A percentile compares a stretch with the other conserved stretches of the same genome.
These are phyloP conservation scores for Taenaris catops DNA, from an alignment of 2,888 invertebrate genomes.

Conservation along the genomic window DNA sequence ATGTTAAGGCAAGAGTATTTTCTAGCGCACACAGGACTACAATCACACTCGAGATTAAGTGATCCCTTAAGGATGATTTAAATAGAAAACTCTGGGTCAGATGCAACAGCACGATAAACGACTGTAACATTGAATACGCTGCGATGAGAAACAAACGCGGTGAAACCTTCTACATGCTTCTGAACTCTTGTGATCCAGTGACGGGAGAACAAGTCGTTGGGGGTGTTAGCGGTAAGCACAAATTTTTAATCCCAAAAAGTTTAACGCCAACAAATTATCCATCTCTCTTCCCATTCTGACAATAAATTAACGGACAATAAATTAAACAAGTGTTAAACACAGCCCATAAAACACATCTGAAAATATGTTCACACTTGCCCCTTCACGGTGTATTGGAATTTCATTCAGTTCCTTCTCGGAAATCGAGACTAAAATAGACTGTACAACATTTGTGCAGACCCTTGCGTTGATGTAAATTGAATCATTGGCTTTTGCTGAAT, in stretches of 20 bases:
- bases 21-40: constrained; percentile 27
- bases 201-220: constrained; percentile 24
- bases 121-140: constrained; percentile 37
- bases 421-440: constrained; percentile 18
- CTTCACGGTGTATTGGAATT: constrained; percentile 9
- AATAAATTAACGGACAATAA: too few relatives aligned
- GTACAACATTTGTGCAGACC: constrained; percentile 18
- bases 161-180: constrained; percentile 41
- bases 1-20: constrained; percentile 23
- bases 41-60: constrained; percentile 29
- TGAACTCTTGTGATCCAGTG: constrained; percentile 34
- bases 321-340: too few relatives aligned
- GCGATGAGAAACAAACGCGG: constrained; percentile 37
- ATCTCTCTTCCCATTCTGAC: too few relatives aligned
- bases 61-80: constrained; percentile 31
- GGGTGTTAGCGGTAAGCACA: constrained; percentile 40
- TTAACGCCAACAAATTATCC: too few relatives aligned
- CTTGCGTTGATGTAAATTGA: constrained; percentile 3
- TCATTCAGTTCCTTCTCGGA: constrained; percentile 21
- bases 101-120: constrained; percentile 40
- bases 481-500: too few relatives aligned
- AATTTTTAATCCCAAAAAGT: too few relatives aligned
- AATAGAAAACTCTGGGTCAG: constrained; percentile 45
- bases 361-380: neutral
- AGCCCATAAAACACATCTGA: too few relatives aligned